These are phyloP conservation scores for Syndactyla subalaris DNA, from an alignment of 2,797 vertebrate species.

Conservation along the genomic window DNA sequence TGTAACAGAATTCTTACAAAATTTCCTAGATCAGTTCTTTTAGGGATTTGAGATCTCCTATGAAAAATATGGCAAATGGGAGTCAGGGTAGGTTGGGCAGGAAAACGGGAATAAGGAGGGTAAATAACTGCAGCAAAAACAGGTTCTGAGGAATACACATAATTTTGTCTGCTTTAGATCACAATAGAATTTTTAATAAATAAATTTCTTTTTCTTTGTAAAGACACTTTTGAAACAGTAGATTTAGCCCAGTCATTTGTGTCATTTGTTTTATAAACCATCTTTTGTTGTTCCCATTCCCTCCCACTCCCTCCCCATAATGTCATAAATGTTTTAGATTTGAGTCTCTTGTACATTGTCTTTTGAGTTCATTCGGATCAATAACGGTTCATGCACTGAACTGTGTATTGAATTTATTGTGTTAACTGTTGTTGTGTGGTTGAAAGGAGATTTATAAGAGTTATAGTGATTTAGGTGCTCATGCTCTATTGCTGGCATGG, in stretches of 20 bases:
- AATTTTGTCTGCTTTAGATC: slow-evolving; percentile 95
- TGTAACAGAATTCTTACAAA: slow-evolving; percentile 84
- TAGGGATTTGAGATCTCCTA: slow-evolving; percentile 84
- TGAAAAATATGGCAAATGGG: slow-evolving; percentile 82
- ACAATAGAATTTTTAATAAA: slow-evolving; percentile 99
- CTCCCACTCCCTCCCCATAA: slow-evolving; percentile 69
- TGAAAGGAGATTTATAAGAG: slow-evolving; percentile 97
- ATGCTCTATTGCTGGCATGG: slow-evolving; percentile 95
- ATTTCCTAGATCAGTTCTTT: slow-evolving; percentile 85
- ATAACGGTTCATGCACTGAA: slow-evolving; percentile 99
- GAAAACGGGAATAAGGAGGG: slow-evolving; percentile 68
- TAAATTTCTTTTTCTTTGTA: slow-evolving; percentile 98
- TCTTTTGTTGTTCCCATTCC: slow-evolving; percentile 76
- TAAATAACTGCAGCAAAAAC: slow-evolving; percentile 88
- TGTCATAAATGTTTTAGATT: slow-evolving; percentile 89
- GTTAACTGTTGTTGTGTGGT: slow-evolving; percentile 91
- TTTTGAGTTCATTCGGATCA: slow-evolving; percentile 99
- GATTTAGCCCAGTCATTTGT: slow-evolving; percentile 96
- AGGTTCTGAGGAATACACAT: slow-evolving; percentile 91
- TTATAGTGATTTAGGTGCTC: slow-evolving; percentile 99
- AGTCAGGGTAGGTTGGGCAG: slow-evolving; percentile 56
- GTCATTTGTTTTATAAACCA: slow-evolving; percentile 88
- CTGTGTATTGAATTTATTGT: slow-evolving; percentile 99
- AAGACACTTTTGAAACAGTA: slow-evolving; percentile 99
- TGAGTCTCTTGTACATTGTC: slow-evolving; percentile 99